A percentile compares a stretch with the other conserved stretches of the same genome.
phyloP scores from a whole-genome alignment of 1,140 invertebrate genomes.

The Orchesella cincta region DNA sequence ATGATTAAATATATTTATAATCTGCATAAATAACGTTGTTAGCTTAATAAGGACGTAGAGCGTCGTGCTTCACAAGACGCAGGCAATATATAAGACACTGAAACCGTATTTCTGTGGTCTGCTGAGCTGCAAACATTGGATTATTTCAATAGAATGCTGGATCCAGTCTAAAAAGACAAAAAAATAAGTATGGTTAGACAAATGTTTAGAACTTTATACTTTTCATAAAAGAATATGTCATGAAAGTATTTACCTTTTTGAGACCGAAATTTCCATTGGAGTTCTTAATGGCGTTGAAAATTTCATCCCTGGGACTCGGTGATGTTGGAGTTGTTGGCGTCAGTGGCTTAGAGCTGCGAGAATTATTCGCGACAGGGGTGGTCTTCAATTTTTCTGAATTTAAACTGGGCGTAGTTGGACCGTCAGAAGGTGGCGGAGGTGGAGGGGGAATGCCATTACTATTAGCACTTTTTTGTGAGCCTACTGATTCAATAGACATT shows the following conservation, averaged over 20 bases:
- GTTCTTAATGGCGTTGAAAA: slow-evolving; percentile 49
- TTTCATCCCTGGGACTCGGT: slow-evolving; percentile 39
- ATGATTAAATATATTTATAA: too few species aligned
- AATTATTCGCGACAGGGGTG: not conserved
- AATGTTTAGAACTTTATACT: not conserved
- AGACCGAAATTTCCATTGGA: slow-evolving; percentile 48
- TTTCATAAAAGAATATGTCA: not conserved
- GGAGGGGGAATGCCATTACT: slow-evolving; percentile 37
- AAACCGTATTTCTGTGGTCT: not conserved
- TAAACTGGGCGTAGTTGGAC: not conserved
- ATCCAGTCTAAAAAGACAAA: slow-evolving; percentile 45
- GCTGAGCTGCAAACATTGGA: not conserved
- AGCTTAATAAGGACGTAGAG: too few species aligned
- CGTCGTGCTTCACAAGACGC: too few species aligned
- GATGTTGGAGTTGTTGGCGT: slow-evolving; percentile 39
- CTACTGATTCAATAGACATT: not conserved
- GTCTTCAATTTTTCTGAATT: not conserved
- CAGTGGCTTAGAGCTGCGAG: not conserved
- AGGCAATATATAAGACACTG: not conserved
- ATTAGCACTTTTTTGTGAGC: not conserved
- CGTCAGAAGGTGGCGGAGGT: slow-evolving; percentile 18
- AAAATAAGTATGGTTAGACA: not conserved
- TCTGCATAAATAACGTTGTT: too few species aligned
- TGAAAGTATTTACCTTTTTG: slow-evolving; percentile 45
- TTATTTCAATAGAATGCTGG: slow-evolving; percentile 42